Evolutionary conservation across 92 coral and sea anemone genomes (phyloP).

Genomic region (Umimayanthus chanpuru): DNA sequence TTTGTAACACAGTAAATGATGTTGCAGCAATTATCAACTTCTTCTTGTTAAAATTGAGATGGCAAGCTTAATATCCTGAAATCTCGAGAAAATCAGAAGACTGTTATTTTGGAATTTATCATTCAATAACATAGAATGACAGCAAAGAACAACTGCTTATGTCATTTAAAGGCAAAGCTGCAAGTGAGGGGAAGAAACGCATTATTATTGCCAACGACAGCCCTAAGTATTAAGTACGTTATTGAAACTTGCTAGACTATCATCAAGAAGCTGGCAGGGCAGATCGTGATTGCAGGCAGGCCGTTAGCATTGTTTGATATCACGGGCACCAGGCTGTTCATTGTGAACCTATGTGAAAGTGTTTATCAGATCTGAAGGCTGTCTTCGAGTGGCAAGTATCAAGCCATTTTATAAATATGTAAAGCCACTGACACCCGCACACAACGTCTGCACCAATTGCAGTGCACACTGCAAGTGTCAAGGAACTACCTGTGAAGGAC

Average conservation of each 20-base stretch:
- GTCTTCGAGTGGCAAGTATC: slow-evolving; percentile 18
- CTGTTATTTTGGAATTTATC: slow-evolving; percentile 46
- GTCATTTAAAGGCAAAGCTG: too few species aligned
- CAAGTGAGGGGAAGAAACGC: too few species aligned
- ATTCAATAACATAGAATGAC: slow-evolving; percentile 1
- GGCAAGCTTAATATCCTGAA: slow-evolving; percentile 39
- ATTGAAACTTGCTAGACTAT: background rate
- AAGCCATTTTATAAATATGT: slow-evolving; percentile 1
- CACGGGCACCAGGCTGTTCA: slow-evolving; percentile 21
- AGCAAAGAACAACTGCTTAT: background rate
- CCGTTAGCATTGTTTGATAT: slow-evolving; percentile 3
- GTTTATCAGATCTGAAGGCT: slow-evolving; percentile 2
- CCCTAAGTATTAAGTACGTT: background rate
- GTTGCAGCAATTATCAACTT: slow-evolving; percentile 52
- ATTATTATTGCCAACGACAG: too few species aligned
- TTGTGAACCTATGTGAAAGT: slow-evolving; percentile 5
- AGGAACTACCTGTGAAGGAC: background rate
- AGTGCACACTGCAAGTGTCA: background rate
- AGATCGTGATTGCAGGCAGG: slow-evolving; percentile 23
- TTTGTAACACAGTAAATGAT: slow-evolving; percentile 48
- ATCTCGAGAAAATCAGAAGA: background rate
- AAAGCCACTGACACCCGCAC: slow-evolving; percentile 11
- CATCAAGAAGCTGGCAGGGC: slow-evolving; percentile 18
- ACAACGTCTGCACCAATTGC: background rate
- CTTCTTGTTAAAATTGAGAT: slow-evolving; percentile 51